Evolutionary conservation across 2,797 vertebrate species (phyloP).

Genomic region (Coranthus polyacanthus): DNA sequence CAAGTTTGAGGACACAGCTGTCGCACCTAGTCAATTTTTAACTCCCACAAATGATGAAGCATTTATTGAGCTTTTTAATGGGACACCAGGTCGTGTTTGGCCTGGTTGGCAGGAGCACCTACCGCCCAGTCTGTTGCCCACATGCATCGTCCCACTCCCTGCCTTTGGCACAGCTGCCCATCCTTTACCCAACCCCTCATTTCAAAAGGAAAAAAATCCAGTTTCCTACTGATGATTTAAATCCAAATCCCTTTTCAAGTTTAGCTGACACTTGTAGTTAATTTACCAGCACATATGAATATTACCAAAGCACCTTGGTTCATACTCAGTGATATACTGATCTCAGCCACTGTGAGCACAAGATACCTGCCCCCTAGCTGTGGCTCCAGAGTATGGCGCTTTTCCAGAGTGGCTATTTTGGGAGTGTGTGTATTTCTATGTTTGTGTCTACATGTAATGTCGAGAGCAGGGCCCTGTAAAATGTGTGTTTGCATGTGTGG

Average conservation of each 20-base stretch:
- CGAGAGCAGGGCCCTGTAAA: conserved; percentile 29
- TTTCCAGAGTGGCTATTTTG: conserved; percentile 78
- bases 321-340: conserved; percentile 70
- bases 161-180: conserved; percentile 50
- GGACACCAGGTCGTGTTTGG: conserved; percentile 59
- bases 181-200: conserved; percentile 44
- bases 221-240: conserved; percentile 47
- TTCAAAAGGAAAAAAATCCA: conserved; percentile 36
- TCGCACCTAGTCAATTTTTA: conserved; percentile 36
- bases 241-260: conserved; percentile 71
- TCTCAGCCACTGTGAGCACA: conserved; percentile 60
- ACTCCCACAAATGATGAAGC: conserved; percentile 43
- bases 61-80: conserved; percentile 51
- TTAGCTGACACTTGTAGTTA: conserved; percentile 63
- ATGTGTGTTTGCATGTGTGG: conserved; percentile 34
- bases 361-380: conserved; percentile 68
- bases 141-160: conserved; percentile 62
- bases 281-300: conserved; percentile 74
- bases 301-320: conserved; percentile 78
- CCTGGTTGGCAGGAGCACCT: conserved; percentile 48
- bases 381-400: conserved; percentile 72
- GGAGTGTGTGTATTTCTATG: conserved; percentile 51
- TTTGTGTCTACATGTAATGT: conserved; percentile 28
- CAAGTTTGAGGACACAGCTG: conserved; percentile 47
- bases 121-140: conserved; percentile 51